These are phyloP conservation scores for Trematomus bernacchii DNA, from an alignment of 2,797 vertebrate genomes.

Conservation along the genomic window DNA sequence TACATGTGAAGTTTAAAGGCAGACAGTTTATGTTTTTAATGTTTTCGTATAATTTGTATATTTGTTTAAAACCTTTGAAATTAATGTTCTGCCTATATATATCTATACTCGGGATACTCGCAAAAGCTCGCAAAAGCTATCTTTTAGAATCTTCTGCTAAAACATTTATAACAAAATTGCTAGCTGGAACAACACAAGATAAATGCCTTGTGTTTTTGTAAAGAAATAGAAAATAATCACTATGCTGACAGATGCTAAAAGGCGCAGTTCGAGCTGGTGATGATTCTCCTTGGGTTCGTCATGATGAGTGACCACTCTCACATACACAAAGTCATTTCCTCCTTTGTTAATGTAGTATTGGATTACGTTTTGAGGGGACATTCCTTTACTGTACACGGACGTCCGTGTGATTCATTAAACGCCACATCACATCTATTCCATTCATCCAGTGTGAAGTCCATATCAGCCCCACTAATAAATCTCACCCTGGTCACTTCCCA, in stretches of 20 bases:
- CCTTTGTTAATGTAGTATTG: neutral
- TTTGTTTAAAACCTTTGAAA: too few species aligned
- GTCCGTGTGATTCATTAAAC: constrained; percentile 32
- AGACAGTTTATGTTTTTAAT: too few species aligned
- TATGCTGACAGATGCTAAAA: neutral
- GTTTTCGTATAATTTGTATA: too few species aligned
- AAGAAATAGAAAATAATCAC: neutral
- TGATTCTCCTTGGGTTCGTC: neutral
- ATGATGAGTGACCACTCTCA: neutral
- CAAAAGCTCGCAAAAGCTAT: neutral
- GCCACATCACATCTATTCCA: constrained; percentile 30
- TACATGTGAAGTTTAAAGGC: too few species aligned
- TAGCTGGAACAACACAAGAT: neutral
- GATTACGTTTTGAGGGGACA: neutral
- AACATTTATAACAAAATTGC: neutral
- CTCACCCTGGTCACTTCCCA: constrained; percentile 52
- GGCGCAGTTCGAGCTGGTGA: neutral
- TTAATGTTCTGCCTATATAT: too few species aligned
- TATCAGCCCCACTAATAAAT: constrained; percentile 47
- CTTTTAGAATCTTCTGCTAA: neutral
- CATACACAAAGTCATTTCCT: neutral
- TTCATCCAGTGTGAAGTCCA: constrained; percentile 17
- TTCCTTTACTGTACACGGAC: neutral
- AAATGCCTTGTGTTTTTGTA: neutral
- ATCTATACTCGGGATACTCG: too few species aligned